A percentile compares a stretch with the other conserved stretches of the same genome.
Conservation (phyloP, 53 echinoderm and acorn worm genomes). For the Apostichopus leukothele region DNA sequence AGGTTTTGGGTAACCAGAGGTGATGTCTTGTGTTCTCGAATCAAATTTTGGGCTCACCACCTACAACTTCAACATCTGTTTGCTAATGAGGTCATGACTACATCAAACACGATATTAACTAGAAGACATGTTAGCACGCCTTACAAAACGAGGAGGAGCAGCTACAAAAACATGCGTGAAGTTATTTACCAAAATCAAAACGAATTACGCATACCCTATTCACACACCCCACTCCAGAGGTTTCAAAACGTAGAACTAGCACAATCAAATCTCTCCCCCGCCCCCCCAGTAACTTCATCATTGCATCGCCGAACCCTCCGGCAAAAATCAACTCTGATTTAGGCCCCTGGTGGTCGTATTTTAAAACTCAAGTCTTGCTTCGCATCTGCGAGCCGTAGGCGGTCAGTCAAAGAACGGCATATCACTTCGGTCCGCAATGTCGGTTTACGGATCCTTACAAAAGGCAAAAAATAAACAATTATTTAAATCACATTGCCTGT, state of each 20-base stretch:
- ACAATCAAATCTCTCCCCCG: too few species aligned
- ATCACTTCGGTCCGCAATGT: slow-evolving; percentile 11
- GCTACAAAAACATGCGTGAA: slow-evolving; percentile 34
- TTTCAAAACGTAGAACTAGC: too few species aligned
- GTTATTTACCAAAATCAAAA: slow-evolving; percentile 30
- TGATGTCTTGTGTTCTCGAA: background rate
- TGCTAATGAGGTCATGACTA: slow-evolving; percentile 36
- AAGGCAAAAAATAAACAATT: slow-evolving; percentile 20
- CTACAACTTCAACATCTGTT: slow-evolving; percentile 32
- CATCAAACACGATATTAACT: background rate
- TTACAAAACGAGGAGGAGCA: slow-evolving; percentile 19
- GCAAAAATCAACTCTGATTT: slow-evolving; percentile 33
- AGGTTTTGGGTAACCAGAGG: background rate
- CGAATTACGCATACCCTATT: slow-evolving; percentile 3
- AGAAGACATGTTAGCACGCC: background rate
- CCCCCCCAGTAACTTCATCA: background rate
- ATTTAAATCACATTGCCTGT: slow-evolving; percentile 10
- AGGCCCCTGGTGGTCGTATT: slow-evolving; percentile 39
- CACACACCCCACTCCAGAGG: too few species aligned
- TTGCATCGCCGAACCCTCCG: slow-evolving; percentile 6
- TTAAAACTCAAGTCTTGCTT: background rate
- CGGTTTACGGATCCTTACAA: slow-evolving; percentile 4
- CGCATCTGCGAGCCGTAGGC: slow-evolving; percentile 16
- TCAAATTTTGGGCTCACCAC: background rate
- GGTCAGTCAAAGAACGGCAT: slow-evolving; percentile 22